Base-by-base conservation (phyloP, 1,140 invertebrate species). In the Drosophila pectinifera region DNA sequence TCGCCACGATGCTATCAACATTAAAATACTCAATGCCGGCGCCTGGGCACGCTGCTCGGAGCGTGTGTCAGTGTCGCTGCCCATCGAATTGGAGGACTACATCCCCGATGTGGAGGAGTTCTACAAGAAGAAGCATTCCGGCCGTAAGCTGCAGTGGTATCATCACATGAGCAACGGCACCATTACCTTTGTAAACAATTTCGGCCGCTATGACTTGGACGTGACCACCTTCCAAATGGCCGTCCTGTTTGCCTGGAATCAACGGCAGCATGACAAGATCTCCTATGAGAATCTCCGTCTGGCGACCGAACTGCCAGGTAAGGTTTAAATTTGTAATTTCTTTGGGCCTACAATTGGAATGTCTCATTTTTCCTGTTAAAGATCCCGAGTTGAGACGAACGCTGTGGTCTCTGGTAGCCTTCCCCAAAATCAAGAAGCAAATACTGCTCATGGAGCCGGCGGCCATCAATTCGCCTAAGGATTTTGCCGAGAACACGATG, bases 221-320 rank as follows among this genome's bases (percentile, higher is more conserved):
- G 98, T 99, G 3, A 99, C 99, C 7, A 99, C 98, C 24, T 99
- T 99, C 93, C 99, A 99, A 96, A 99, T 99, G 98, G 98, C 98
- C 58, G 98, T 99, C n/a, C 93, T 99, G 18, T 99, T 99, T 93
- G 97, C 98, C 8, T 99, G 98, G 98, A 99, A 99, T 94, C 97
- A 99, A 92, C 94, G 98, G 80, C 96, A 97, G 28, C 92, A 95
- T 64, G 98, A 99, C 77, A 96, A 96, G 93, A 96, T 99, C 36
- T 96, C 96, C 4, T 98, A 99, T 90, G 98, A 99, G 93, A 98
- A 98, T 94, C 94, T 99, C 49, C 95, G 97, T 86, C 93, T 99
- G 78, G 98, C 99, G 4, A 99, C 99, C 2, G 98, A 99, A 93
- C 93, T 99, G 68, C 98, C 98, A 48, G 91, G 91, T 91, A 41